These are phyloP conservation scores for Hirudinaria manillensis DNA, from an alignment of 2,888 invertebrate genomes.

Conservation along the genomic window DNA sequence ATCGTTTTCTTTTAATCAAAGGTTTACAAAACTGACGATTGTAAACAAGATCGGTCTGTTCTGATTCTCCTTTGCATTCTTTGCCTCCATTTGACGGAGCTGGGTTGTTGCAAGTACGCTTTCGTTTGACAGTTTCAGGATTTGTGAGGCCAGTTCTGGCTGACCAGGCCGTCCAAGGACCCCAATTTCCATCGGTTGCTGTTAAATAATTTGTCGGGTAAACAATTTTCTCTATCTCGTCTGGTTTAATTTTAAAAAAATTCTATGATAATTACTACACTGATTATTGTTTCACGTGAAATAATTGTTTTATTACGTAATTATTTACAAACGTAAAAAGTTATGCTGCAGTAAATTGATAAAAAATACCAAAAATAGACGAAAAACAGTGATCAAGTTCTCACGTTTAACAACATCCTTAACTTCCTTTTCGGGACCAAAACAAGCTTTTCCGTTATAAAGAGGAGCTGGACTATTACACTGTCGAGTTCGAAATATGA, in stretches of 20 bases:
- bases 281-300: background rate
- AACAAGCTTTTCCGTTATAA: slow-evolving; percentile 12
- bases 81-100: slow-evolving; percentile 47
- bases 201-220: background rate
- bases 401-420: slow-evolving; percentile 16
- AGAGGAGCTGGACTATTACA: slow-evolving; percentile 9
- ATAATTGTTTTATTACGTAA: background rate
- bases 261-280: background rate
- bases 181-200: slow-evolving; percentile 35
- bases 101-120: slow-evolving; percentile 49
- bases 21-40: background rate
- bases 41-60: slow-evolving; percentile 35
- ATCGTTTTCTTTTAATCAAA: too few species aligned
- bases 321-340: background rate
- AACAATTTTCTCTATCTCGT: background rate
- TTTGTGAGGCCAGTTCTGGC: slow-evolving; percentile 32
- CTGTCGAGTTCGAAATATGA: slow-evolving; percentile 2
- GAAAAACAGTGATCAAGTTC: background rate
- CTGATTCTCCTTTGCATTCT: slow-evolving; percentile 44
- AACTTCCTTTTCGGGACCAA: slow-evolving; percentile 7
- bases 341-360: background rate
- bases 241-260: background rate
- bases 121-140: slow-evolving; percentile 39
- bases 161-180: slow-evolving; percentile 36
- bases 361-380: background rate